phyloP scores from a whole-genome alignment of 2,888 invertebrate species.

The Amphipoea oculea region DNA sequence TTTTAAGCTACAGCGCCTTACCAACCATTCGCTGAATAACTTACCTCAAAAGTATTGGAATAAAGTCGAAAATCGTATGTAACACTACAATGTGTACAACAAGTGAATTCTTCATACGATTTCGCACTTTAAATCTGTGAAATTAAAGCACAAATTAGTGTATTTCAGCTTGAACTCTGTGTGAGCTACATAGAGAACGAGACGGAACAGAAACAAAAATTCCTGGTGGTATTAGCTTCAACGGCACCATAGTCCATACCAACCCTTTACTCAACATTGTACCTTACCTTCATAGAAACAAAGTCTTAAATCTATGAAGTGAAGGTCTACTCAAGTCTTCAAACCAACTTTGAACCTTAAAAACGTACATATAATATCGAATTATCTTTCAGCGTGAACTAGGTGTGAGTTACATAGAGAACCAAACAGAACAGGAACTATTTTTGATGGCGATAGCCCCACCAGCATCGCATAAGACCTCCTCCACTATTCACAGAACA shows the following conservation, averaged over 20 bases:
- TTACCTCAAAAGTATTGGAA: background rate
- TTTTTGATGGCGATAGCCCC: constrained; percentile 96
- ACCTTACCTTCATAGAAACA: background rate
- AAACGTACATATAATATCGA: background rate
- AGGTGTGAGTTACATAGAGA: constrained; percentile 81
- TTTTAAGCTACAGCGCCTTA: background rate
- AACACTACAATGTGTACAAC: background rate
- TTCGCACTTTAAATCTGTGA: background rate
- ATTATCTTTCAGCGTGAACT: constrained; percentile 76
- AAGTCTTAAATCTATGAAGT: background rate
- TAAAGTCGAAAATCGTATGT: background rate
- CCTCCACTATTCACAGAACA: constrained; percentile 79
- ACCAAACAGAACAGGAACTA: constrained; percentile 86
- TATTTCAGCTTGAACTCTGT: background rate
- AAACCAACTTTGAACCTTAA: background rate
- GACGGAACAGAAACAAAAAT: background rate
- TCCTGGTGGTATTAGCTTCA: background rate
- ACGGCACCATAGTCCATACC: background rate
- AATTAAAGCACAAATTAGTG: background rate
- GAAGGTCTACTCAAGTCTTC: background rate
- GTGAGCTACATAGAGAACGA: background rate
- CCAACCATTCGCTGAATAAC: constrained; percentile 1
- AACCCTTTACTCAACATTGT: background rate
- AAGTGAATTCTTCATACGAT: constrained; percentile 7
- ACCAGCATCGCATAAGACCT: constrained; percentile 96